Conservation (phyloP, 2,888 invertebrate species). For the Drosophila buzzatii region DNA sequence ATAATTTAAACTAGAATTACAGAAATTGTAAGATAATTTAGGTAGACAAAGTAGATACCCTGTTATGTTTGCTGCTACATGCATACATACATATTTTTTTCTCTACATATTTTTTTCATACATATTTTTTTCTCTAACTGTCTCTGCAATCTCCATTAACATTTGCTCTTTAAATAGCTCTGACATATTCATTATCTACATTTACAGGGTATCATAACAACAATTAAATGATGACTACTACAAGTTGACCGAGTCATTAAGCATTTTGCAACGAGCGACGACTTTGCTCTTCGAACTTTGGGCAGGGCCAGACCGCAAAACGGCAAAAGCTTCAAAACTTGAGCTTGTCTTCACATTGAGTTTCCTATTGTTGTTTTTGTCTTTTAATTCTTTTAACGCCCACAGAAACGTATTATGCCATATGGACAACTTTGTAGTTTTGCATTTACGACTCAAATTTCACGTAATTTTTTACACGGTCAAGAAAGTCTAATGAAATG, state of each 20-base stretch:
- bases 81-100: too few relatives aligned
- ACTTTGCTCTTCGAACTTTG: conserved; percentile 15
- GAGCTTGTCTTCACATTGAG: conserved; percentile 45
- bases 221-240: conserved; percentile 15
- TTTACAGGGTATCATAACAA: conserved; percentile 11
- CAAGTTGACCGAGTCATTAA: conserved; percentile 48
- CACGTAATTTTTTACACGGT: conserved; percentile 1
- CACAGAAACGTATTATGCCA: conserved; percentile 39
- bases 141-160: neutral
- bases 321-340: conserved; percentile 22
- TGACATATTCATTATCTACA: neutral
- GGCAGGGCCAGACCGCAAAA: conserved; percentile 37
- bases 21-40: too few relatives aligned
- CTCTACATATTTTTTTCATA: too few relatives aligned
- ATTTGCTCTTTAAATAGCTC: neutral
- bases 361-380: conserved; percentile 35
- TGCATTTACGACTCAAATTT: conserved; percentile 9
- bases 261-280: conserved; percentile 45
- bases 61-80: too few relatives aligned
- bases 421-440: conserved; percentile 27
- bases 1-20: neutral
- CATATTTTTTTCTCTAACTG: too few relatives aligned
- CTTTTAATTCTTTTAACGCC: conserved; percentile 48
- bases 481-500: neutral
- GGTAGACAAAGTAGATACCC: too few relatives aligned